phyloP scores from a whole-genome alignment of 2,888 invertebrate genomes.

The Ectropis crepuscularia region DNA sequence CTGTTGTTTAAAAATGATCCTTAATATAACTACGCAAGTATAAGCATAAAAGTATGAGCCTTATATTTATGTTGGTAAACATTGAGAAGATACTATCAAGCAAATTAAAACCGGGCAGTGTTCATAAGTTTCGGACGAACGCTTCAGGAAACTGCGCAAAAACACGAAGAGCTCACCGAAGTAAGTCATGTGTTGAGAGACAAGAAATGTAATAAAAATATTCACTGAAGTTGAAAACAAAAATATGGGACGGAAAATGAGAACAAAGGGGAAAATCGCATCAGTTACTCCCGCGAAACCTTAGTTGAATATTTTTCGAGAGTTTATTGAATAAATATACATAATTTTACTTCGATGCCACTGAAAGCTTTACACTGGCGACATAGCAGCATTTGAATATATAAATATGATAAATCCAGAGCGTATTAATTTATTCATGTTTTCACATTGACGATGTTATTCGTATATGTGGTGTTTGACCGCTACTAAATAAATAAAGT shows the following conservation, averaged over 20 bases:
- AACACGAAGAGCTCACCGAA: conserved; percentile 54
- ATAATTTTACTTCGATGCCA: conserved; percentile 70
- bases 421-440: conserved; percentile 38
- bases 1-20: too few species aligned
- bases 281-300: conserved; percentile 70
- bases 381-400: conserved; percentile 43
- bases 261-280: conserved; percentile 71
- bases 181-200: conserved; percentile 71
- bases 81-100: not conserved
- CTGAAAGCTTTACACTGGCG: conserved; percentile 60
- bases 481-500: not conserved
- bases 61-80: too few species aligned
- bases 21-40: too few species aligned
- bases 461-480: conserved; percentile 11
- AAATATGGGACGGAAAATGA: conserved; percentile 75
- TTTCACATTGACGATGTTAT: conserved; percentile 18
- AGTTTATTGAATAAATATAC: conserved; percentile 79
- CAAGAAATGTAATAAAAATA: conserved; percentile 76
- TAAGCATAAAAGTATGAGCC: too few species aligned
- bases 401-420: conserved; percentile 37
- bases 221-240: conserved; percentile 78
- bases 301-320: conserved; percentile 71
- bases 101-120: conserved; percentile 37
- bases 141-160: conserved; percentile 53
- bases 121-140: conserved; percentile 52